Percentiles rank a stretch among this genome's conserved stretches.
These are phyloP conservation scores for Babylonia areolata DNA, from an alignment of 1,140 invertebrate species.

Conservation along the genomic window DNA sequence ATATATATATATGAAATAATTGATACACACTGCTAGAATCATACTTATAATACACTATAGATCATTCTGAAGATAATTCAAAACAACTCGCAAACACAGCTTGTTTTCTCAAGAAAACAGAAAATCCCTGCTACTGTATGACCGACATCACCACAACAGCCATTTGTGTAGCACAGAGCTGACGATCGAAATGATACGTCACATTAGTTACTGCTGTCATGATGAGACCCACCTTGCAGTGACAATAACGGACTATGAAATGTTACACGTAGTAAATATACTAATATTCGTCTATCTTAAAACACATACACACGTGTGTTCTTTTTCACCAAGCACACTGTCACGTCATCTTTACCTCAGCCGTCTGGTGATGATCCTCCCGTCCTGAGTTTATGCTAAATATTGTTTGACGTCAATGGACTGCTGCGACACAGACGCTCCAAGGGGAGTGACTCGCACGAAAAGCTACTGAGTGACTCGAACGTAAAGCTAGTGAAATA, in stretches of 20 bases:
- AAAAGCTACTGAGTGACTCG: too few relatives aligned
- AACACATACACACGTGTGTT: not conserved
- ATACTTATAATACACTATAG: too few relatives aligned
- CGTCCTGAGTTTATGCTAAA: conserved; percentile 49
- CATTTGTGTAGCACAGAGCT: not conserved
- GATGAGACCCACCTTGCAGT: not conserved
- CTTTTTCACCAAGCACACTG: not conserved
- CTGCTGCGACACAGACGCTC: conserved; percentile 22
- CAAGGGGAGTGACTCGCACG: conserved; percentile 22
- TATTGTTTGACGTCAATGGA: conserved; percentile 46
- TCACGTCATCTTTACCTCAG: not conserved
- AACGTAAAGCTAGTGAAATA: too few relatives aligned
- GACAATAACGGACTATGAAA: not conserved
- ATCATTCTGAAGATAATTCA: too few relatives aligned
- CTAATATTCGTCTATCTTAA: not conserved
- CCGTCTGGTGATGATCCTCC: not conserved
- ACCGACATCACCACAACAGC: not conserved
- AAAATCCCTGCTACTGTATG: too few relatives aligned
- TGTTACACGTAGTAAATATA: not conserved
- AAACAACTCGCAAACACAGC: too few relatives aligned
- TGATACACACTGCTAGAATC: too few relatives aligned
- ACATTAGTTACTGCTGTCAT: not conserved
- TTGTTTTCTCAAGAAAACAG: too few relatives aligned
- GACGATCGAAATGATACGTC: conserved; percentile 9
- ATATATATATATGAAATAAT: too few relatives aligned